A percentile compares a stretch with the other conserved stretches of the same genome.
Evolutionary conservation across 2,888 invertebrate genomes (phyloP).

Genomic region (Sthenelais limicola): DNA sequence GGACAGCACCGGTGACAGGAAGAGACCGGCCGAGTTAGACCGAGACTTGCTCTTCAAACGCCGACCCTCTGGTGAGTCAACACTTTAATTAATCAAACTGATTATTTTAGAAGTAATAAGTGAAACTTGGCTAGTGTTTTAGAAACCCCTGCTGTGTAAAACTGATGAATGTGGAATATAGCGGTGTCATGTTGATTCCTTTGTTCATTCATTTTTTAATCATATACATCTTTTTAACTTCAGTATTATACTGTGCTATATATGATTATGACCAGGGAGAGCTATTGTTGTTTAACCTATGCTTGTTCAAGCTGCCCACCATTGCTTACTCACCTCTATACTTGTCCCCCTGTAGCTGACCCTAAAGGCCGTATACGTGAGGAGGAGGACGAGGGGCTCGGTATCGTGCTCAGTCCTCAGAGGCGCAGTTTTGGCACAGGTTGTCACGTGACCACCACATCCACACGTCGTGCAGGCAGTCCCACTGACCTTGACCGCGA

Average conservation of each 20-base stretch:
- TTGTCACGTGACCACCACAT: conserved; percentile 80
- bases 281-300: no score
- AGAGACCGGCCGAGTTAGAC: conserved; percentile 58
- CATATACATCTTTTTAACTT: no score
- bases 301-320: no score
- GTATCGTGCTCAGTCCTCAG: conserved; percentile 88
- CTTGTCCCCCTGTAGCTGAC: conserved; percentile 54
- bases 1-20: conserved; percentile 58
- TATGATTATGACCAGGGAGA: no score
- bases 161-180: no score
- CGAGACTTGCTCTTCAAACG: conserved; percentile 59
- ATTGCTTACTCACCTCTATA: no score
- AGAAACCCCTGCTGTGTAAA: no score
- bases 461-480: conserved; percentile 50
- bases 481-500: conserved; percentile 53
- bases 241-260: no score
- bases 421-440: conserved; percentile 89
- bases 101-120: neutral
- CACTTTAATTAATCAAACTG: neutral
- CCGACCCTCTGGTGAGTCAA: conserved; percentile 60
- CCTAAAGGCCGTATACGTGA: conserved; percentile 79
- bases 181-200: no score
- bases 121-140: no score
- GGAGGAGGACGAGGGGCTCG: conserved; percentile 81
- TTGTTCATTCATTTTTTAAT: no score